Percentiles rank a stretch among this genome's conserved stretches.
These are phyloP conservation scores for Lordiphosa andalusiaca DNA, from an alignment of 2,888 invertebrate genomes.

Conservation along the genomic window DNA sequence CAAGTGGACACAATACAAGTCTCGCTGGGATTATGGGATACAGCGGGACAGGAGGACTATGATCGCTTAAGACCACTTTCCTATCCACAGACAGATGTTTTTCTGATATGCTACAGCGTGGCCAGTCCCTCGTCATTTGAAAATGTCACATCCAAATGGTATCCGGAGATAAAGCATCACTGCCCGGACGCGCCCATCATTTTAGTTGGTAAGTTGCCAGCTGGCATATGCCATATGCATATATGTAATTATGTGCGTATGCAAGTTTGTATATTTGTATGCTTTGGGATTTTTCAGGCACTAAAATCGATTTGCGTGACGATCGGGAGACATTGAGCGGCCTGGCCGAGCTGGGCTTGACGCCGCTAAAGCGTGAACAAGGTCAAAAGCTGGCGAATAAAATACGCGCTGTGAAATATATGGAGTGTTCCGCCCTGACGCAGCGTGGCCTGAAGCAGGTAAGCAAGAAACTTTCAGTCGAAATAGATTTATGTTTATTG, in stretches of 20 bases:
- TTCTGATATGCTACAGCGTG: conserved; percentile 99
- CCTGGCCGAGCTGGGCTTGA: conserved; percentile 95
- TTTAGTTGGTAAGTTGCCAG: conserved; percentile 90
- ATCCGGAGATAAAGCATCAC: conserved; percentile 99
- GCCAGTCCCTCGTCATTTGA: conserved; percentile 99
- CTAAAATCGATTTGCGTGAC: conserved; percentile 99
- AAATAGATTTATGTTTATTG: not conserved
- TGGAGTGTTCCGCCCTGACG: conserved; percentile 99
- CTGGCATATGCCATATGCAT: not conserved
- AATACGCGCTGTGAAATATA: conserved; percentile 98
- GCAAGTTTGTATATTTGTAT: not conserved
- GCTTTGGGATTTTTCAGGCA: conserved; percentile 84
- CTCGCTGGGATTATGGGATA: conserved; percentile 98
- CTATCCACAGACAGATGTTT: conserved; percentile 99
- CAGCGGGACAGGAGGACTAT: conserved; percentile 97
- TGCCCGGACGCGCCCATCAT: conserved; percentile 99
- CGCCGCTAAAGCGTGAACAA: conserved; percentile 98
- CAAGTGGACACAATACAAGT: conserved; percentile 98
- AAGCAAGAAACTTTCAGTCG: conserved; percentile 28
- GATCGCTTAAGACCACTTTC: conserved; percentile 97
- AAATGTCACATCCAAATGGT: conserved; percentile 99
- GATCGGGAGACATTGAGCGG: conserved; percentile 96
- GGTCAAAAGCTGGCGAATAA: conserved; percentile 99
- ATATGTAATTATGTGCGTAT: not conserved
- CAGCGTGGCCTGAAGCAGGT: conserved; percentile 97